Conservation (phyloP, 2,888 invertebrate genomes). For the Agrilus biguttatus region DNA sequence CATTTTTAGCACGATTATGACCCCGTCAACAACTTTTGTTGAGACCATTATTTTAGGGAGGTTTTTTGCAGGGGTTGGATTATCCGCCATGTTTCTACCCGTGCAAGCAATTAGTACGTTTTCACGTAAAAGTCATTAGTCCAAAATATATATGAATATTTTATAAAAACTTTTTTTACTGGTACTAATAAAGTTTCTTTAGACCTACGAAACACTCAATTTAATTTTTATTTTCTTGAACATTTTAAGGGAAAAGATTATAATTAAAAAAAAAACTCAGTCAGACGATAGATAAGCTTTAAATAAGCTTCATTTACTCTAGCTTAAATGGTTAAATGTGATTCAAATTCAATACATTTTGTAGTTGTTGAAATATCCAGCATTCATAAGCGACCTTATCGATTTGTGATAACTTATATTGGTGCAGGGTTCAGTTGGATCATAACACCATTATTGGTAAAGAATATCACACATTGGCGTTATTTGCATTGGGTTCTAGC, state of each 20-base stretch:
- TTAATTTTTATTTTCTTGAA: no score
- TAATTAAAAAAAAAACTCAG: no score
- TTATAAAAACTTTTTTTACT: no score
- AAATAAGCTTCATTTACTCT: no score
- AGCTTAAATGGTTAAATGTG: no score
- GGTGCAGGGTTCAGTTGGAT: conserved; percentile 3
- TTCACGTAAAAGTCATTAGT: no score
- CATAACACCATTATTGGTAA: neutral
- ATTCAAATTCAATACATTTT: no score
- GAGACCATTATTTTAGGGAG: conserved; percentile 1
- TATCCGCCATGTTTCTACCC: neutral
- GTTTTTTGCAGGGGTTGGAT: conserved; percentile 5
- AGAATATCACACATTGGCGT: conserved; percentile 5
- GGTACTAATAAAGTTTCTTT: no score
- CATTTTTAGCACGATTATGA: conserved; percentile 1
- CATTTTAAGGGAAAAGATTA: no score
- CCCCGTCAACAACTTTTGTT: neutral
- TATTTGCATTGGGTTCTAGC: conserved; percentile 1
- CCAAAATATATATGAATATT: no score
- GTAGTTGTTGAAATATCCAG: conserved; percentile 5
- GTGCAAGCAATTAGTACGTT: conserved; percentile 2
- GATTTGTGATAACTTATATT: conserved; percentile 1
- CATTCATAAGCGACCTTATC: conserved; percentile 1
- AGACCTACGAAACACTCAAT: no score
- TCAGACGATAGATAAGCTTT: no score